These are phyloP conservation scores for Nasonia vitripennis DNA, from an alignment of 1,140 invertebrate genomes.

Conservation along the genomic window DNA sequence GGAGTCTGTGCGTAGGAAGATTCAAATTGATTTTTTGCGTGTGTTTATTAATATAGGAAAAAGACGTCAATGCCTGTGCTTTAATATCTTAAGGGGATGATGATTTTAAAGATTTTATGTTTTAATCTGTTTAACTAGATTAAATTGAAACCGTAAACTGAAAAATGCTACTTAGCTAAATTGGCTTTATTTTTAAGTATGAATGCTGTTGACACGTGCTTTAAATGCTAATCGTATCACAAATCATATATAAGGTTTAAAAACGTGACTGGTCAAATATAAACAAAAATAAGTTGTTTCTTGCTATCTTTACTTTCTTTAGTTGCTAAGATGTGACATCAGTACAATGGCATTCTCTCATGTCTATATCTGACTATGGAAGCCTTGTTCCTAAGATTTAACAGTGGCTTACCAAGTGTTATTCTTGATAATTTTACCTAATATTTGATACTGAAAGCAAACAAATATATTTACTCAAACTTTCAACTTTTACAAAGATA, in stretches of 20 bases:
- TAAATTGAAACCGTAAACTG: not conserved
- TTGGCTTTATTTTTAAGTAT: not conserved
- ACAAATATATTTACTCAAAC: too few species aligned
- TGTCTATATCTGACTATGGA: too few species aligned
- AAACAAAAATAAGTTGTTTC: not conserved
- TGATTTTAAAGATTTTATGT: not conserved
- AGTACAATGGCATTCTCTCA: not conserved
- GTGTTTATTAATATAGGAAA: not conserved
- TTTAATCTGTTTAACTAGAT: constrained; percentile 28
- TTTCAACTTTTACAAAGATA: not conserved
- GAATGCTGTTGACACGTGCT: not conserved
- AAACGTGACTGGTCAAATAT: not conserved
- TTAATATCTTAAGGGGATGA: not conserved
- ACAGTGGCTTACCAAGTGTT: too few species aligned
- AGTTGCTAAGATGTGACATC: not conserved
- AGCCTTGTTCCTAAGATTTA: too few species aligned
- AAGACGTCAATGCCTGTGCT: not conserved
- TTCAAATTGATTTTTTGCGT: not conserved
- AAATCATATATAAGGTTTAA: not conserved
- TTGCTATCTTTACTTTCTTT: not conserved
- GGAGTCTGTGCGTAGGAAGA: not conserved
- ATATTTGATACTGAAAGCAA: too few species aligned
- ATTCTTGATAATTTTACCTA: too few species aligned
- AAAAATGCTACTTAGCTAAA: not conserved
- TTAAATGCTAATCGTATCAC: not conserved